Evolutionary conservation across 1,140 invertebrate species (phyloP).

Genomic region (Hestina assimilis): DNA sequence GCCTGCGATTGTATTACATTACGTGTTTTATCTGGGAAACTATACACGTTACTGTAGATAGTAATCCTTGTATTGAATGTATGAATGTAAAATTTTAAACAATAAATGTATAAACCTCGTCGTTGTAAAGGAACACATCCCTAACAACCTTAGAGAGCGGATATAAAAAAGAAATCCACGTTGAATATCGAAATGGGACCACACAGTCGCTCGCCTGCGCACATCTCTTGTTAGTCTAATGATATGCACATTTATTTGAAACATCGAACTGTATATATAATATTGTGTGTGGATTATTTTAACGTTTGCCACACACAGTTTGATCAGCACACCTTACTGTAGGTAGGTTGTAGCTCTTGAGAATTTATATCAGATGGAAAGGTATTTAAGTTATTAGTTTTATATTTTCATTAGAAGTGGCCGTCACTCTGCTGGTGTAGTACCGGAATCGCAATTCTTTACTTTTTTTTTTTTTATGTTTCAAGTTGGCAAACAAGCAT

Average conservation of each 20-base stretch:
- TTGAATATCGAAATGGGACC: conserved; percentile 60
- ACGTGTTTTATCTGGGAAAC: neutral
- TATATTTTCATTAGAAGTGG: too few species aligned
- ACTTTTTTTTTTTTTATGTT: too few species aligned
- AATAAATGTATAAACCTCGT: conserved; percentile 20
- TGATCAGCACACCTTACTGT: too few species aligned
- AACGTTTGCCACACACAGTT: conserved; percentile 6
- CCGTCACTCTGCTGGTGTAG: too few species aligned
- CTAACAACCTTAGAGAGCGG: conserved; percentile 28
- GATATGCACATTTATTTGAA: conserved; percentile 75
- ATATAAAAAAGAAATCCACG: conserved; percentile 47
- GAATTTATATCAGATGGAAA: too few species aligned
- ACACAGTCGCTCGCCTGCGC: conserved; percentile 56
- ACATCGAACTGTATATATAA: conserved; percentile 19
- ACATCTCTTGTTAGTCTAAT: conserved; percentile 66
- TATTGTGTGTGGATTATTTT: conserved; percentile 20
- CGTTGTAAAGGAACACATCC: conserved; percentile 30
- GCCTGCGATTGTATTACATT: neutral
- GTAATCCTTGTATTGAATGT: neutral
- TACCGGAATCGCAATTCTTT: too few species aligned
- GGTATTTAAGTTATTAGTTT: too few species aligned
- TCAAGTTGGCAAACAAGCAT: too few species aligned
- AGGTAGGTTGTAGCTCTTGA: too few species aligned
- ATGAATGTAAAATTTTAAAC: conserved; percentile 12
- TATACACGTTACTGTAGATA: neutral